These are phyloP conservation scores for Philaethria dido DNA, from an alignment of 2,888 invertebrate genomes.

Conservation along the genomic window DNA sequence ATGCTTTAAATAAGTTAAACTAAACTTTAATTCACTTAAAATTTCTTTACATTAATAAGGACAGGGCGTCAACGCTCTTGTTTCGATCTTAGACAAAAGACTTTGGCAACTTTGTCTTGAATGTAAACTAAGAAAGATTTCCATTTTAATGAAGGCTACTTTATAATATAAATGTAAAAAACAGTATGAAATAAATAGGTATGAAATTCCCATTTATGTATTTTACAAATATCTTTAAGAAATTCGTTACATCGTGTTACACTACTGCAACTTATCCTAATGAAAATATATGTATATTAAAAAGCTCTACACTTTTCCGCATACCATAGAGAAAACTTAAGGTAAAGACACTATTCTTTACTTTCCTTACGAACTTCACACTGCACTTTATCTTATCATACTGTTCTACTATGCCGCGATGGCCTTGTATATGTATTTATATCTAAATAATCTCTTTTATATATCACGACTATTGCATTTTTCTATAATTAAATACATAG, in stretches of 20 bases:
- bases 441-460: no score
- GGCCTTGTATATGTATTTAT: no score
- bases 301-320: no score
- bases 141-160: conserved; percentile 16
- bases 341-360: no score
- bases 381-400: no score
- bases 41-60: conserved; percentile 12
- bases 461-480: no score
- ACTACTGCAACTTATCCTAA: no score
- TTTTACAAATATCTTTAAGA: background rate
- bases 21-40: conserved; percentile 18
- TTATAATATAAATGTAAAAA: conserved; percentile 18
- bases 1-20: conserved; percentile 11
- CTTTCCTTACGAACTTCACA: no score
- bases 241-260: background rate
- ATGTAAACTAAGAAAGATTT: conserved; percentile 20
- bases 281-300: no score
- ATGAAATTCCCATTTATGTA: background rate
- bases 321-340: no score
- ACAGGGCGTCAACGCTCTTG: conserved; percentile 6
- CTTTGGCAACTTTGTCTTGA: conserved; percentile 9
- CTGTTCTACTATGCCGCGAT: no score
- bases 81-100: conserved; percentile 17
- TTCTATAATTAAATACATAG: no score
- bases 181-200: conserved; percentile 2